Percentiles rank a stretch among this genome's conserved stretches.
Conservation (phyloP, 2,888 invertebrate species). For the Neoscelio sp. region DNA sequence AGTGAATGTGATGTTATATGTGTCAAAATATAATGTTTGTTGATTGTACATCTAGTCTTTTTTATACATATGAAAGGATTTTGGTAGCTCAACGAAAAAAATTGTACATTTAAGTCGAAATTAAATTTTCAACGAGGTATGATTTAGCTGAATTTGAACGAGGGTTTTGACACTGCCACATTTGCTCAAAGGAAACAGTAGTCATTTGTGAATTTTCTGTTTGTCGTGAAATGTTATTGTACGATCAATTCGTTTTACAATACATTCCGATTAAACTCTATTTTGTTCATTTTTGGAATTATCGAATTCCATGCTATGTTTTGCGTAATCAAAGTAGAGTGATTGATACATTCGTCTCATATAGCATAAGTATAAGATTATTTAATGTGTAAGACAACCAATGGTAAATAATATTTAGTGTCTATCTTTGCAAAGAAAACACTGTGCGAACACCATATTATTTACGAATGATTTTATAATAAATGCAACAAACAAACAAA, state of each 20-base stretch:
- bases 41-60: conserved; percentile 56
- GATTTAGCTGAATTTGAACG: conserved; percentile 7
- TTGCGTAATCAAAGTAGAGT: conserved; percentile 9
- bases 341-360: conserved; percentile 12
- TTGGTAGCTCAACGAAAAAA: conserved; percentile 15
- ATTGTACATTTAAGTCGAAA: conserved; percentile 15
- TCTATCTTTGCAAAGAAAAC: conserved; percentile 40
- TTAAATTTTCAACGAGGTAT: conserved; percentile 6
- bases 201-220: conserved; percentile 27
- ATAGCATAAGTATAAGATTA: conserved; percentile 26
- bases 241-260: too few species aligned
- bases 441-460: conserved; percentile 37
- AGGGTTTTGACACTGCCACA: conserved; percentile 45
- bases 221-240: conserved; percentile 22
- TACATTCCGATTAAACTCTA: neutral
- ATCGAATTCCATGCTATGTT: conserved; percentile 12
- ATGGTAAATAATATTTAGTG: conserved; percentile 64
- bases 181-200: conserved; percentile 27
- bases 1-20: conserved; percentile 38
- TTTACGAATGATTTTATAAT: conserved; percentile 43
- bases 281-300: conserved; percentile 18
- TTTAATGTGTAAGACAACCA: conserved; percentile 39
- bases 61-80: conserved; percentile 14
- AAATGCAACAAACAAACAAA: conserved; percentile 10
- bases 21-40: conserved; percentile 44